Conservation (phyloP, 2,888 invertebrate species). For the Dendrolimus pini region DNA sequence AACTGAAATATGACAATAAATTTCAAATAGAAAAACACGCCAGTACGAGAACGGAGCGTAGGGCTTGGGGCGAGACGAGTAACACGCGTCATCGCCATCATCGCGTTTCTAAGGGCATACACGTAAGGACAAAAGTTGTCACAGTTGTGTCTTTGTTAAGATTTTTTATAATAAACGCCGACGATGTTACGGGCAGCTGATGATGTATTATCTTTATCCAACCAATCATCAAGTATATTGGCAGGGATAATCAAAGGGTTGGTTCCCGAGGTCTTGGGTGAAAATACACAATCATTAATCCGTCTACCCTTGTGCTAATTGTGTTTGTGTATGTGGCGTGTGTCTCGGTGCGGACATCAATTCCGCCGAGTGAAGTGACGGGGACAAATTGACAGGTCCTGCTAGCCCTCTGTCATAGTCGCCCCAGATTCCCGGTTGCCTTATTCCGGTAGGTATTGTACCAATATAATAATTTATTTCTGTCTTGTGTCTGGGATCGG, state of each 20-base stretch:
- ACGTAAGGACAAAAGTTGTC: no score
- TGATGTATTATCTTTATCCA: background rate
- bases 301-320: constrained; percentile 29
- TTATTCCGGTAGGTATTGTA: background rate
- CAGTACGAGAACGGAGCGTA: no score
- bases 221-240: background rate
- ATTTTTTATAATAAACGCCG: no score
- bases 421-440: background rate
- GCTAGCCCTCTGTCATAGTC: constrained; percentile 4
- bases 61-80: no score
- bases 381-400: constrained; percentile 51
- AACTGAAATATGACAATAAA: no score
- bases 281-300: constrained; percentile 9
- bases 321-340: constrained; percentile 24
- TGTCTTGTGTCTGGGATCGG: no score
- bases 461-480: no score
- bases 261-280: background rate
- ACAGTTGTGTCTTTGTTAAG: no score
- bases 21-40: no score
- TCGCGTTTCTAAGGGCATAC: no score
- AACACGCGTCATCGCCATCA: no score
- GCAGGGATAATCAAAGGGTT: background rate
- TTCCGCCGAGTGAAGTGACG: constrained; percentile 25
- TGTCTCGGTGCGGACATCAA: constrained; percentile 24
- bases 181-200: no score